Evolutionary conservation across 1,140 invertebrate genomes (phyloP).

Genomic region (Prorops nasuta): DNA sequence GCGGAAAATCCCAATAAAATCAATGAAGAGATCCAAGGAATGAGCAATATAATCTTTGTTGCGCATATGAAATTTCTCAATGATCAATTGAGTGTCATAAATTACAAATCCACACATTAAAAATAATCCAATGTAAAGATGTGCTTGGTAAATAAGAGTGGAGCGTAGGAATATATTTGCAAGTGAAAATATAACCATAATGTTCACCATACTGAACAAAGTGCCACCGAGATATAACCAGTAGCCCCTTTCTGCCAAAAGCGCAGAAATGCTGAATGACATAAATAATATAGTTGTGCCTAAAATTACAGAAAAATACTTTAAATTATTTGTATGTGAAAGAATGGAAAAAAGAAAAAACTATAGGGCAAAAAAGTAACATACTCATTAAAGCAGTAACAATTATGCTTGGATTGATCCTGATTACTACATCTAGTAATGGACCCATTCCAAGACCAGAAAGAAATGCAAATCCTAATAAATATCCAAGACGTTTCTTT

Average conservation of each 20-base stretch:
- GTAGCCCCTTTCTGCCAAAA: slow-evolving; percentile 79
- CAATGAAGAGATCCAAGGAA: slow-evolving; percentile 87
- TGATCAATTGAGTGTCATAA: slow-evolving; percentile 94
- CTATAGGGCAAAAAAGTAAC: slow-evolving; percentile 11
- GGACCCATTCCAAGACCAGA: slow-evolving; percentile 80
- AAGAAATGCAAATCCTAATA: slow-evolving; percentile 76
- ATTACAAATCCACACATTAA: slow-evolving; percentile 93
- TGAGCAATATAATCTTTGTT: slow-evolving; percentile 92
- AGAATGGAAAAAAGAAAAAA: slow-evolving; percentile 1
- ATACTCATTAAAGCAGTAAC: slow-evolving; percentile 77
- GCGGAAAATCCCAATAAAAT: slow-evolving; percentile 89
- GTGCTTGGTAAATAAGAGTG: slow-evolving; percentile 74
- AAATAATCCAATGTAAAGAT: slow-evolving; percentile 84
- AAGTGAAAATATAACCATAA: slow-evolving; percentile 75
- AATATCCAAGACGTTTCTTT: slow-evolving; percentile 72
- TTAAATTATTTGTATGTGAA: no score
- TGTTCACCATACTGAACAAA: slow-evolving; percentile 78
- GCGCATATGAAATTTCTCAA: slow-evolving; percentile 86
- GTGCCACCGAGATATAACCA: slow-evolving; percentile 84
- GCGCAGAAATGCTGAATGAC: slow-evolving; percentile 84
- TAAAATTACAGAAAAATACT: slow-evolving; percentile 23
- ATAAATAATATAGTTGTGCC: slow-evolving; percentile 85
- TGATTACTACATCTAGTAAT: slow-evolving; percentile 72
- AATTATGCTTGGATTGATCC: slow-evolving; percentile 82
- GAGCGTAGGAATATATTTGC: slow-evolving; percentile 87